Percentiles rank a stretch among this genome's conserved stretches.
Evolutionary conservation across 2,113 vertebrate species (phyloP).

Genomic region (Neotragus moschatus): DNA sequence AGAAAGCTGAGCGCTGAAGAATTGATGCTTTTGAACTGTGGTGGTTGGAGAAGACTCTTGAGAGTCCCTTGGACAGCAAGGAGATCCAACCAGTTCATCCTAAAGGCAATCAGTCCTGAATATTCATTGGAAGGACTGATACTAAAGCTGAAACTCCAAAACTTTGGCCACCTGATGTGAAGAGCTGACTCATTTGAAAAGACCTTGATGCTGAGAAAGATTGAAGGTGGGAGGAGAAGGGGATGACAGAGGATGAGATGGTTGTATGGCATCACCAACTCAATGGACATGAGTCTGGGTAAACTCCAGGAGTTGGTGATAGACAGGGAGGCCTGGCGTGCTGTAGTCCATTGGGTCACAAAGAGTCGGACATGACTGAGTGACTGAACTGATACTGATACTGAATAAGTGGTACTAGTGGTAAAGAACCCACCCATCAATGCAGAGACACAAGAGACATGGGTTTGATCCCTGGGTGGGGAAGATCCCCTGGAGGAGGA

Average conservation of each 20-base stretch:
- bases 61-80: background rate
- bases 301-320: background rate
- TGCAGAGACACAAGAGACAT: background rate
- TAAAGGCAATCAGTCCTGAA: background rate
- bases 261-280: background rate
- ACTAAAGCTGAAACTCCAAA: background rate
- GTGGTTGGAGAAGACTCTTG: background rate
- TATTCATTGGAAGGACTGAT: background rate
- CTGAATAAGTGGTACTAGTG: background rate
- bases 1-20: fast-evolving
- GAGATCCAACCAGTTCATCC: background rate
- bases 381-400: background rate
- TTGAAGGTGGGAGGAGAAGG: background rate
- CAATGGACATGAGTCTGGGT: background rate
- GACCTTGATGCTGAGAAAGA: background rate
- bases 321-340: background rate
- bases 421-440: background rate
- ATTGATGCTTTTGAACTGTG: background rate
- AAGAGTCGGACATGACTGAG: background rate
- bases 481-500: background rate
- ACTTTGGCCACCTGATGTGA: background rate
- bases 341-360: background rate
- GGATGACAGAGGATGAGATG: background rate
- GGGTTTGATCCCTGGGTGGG: background rate
- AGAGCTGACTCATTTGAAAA: background rate